phyloP scores from a whole-genome alignment of 2,888 invertebrate genomes.

The Cephonodes hylas region DNA sequence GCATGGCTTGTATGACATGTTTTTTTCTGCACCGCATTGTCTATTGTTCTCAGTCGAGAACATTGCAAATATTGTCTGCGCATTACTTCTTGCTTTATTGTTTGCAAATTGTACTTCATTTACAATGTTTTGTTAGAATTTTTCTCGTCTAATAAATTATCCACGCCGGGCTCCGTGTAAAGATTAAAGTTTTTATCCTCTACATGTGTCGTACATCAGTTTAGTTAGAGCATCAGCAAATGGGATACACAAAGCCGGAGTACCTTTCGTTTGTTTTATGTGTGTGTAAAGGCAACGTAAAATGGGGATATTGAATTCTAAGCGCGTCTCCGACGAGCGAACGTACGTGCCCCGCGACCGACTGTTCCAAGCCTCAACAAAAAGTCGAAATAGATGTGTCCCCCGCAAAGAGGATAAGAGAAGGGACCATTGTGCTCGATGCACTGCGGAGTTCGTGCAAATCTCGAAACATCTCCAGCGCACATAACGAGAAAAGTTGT shows the following conservation, averaged over 20 bases:
- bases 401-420: slow-evolving; percentile 56
- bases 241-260: slow-evolving; percentile 50
- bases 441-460: slow-evolving; percentile 60
- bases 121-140: neutral
- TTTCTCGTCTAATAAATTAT: slow-evolving; percentile 1
- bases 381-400: slow-evolving; percentile 65
- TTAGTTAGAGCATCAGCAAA: slow-evolving; percentile 44
- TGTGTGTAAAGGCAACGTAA: slow-evolving; percentile 55
- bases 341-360: slow-evolving; percentile 66
- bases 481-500: slow-evolving; percentile 70
- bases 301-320: slow-evolving; percentile 72
- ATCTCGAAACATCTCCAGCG: slow-evolving; percentile 67
- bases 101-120: neutral
- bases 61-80: neutral
- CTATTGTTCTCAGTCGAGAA: slow-evolving; percentile 7
- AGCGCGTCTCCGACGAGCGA: slow-evolving; percentile 61
- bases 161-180: slow-evolving; percentile 19
- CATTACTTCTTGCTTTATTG: neutral
- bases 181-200: slow-evolving; percentile 25
- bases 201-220: slow-evolving; percentile 28
- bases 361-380: slow-evolving; percentile 57
- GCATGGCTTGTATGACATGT: slow-evolving; percentile 18
- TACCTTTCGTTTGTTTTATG: slow-evolving; percentile 56
- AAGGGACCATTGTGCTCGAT: slow-evolving; percentile 61
- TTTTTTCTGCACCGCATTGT: slow-evolving; percentile 5